Conservation (phyloP, 2,113 vertebrate species). For the Canis aureus region DNA sequence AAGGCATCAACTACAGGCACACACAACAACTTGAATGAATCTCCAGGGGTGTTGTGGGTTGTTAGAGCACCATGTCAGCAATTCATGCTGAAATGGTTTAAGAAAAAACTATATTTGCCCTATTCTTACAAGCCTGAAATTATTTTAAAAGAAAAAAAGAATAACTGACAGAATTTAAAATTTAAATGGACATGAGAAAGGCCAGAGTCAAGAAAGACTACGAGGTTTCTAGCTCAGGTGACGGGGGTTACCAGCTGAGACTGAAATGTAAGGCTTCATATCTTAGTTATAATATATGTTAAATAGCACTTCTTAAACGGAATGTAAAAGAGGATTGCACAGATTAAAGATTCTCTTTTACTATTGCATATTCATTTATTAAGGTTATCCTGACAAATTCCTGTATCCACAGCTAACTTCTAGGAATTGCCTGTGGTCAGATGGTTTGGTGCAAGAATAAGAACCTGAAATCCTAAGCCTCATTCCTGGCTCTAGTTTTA, state of each 20-base stretch:
- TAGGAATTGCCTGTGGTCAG: conserved; percentile 35
- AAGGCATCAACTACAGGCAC: not conserved
- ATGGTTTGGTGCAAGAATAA: not conserved
- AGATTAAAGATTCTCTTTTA: not conserved
- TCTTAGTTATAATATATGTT: not conserved
- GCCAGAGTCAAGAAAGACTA: not conserved
- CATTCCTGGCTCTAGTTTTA: conserved; percentile 45
- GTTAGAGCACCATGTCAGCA: not conserved
- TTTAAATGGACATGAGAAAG: not conserved
- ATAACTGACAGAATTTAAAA: not conserved
- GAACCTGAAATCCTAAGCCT: conserved; percentile 1
- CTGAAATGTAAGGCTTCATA: not conserved
- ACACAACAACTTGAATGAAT: not conserved
- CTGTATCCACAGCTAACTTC: not conserved
- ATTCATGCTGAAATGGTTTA: not conserved
- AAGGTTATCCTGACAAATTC: not conserved
- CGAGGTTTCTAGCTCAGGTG: not conserved
- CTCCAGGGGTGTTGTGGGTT: not conserved
- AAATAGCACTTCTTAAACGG: not conserved
- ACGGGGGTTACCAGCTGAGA: not conserved
- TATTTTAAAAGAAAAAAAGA: not conserved
- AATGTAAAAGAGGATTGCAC: not conserved
- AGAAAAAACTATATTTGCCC: not conserved
- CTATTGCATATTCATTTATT: not conserved
- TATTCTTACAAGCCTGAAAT: conserved; percentile 16